Base-by-base conservation (phyloP, 2,797 vertebrate genomes). In the Rousettus madagascariensis region DNA sequence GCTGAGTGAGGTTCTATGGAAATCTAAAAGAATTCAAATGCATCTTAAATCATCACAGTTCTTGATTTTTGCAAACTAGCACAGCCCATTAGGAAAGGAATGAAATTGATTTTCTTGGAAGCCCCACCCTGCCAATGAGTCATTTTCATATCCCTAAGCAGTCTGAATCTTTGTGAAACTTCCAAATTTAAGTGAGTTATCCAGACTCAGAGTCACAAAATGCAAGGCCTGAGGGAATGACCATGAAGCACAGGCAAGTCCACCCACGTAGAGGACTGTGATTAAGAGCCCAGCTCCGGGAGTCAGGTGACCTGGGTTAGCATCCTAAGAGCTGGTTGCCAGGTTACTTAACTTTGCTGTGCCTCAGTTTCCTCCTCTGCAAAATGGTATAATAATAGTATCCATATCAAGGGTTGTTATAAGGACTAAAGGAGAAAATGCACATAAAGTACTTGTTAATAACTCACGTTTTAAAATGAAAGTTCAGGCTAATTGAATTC, bases 1-100 rank as follows among this genome's bases (percentile, higher is more conserved):
- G 95, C 97, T 97, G 97, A 97, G 95, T 72, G 87, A 95, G 90
- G 63, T 82, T 94, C 93, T 97, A 59, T 94, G 87, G 87, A 96
- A 97, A 96, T 96, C n/a, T 68, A 30, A 85, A 93, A 49, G 79
- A 96, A 94, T 92, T 93, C 96, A 90, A 75, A 80, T 3, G 59
- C 94, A 90, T 96, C 92, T 92, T 91, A 96, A 96, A 96, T 97
- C 96, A 97, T 97, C 86, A 78, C 85, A 28, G 36, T 95, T 71
- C 93, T 97, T 96, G 93, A 61, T 85, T 98, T 97, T 91, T 96
- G 87, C 91, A 86, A 53, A 92, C 38, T 88, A 95, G 95, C 66
- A 94, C 13, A 97, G 69, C 77, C 97, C 95, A 95, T 97, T 93
- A 84, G 94, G 96, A 86, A 96, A 84, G 88, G 90, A 97, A 97